Evolutionary conservation across 1,140 invertebrate genomes (phyloP), one percentile per base, ranked within the genome.

Genomic region (Formica exsecta): DNA sequence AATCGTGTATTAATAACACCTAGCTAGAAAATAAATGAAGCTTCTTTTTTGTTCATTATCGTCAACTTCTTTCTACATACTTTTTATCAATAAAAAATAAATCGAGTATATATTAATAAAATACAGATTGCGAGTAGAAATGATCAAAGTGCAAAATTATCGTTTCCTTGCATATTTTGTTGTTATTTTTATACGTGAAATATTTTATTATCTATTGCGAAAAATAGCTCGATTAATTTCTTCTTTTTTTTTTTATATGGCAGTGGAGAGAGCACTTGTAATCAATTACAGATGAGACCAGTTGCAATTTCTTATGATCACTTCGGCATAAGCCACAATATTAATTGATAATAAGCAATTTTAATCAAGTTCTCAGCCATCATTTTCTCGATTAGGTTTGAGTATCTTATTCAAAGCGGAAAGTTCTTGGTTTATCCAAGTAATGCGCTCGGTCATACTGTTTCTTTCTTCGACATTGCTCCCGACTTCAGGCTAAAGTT

Each of bases 401-500:
- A 92, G 94, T 80, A 94, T 92, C 77, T 92, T 92, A 81, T 95
- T 95, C 25, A 95, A 79, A 61, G 89, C 91, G 74, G 92, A 93
- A 5, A 95, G 87, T 73, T 94, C 95, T 77, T 94, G 92, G 6
- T 62, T 61, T 61, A 62, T 44, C 79, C 79, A 74, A 70, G 93
- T 92, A 41, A 93, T 93, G 7, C 86, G 93, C 74, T 94, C 93
- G 8, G 95, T 95, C 68, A 96, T 95, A 92, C 96, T 96, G 62
- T 96, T 96, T 3, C 94, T 84, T 48, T 90, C 89, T 64, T 61
- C 86, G 2, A 9, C 9, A 54, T 74, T 79, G 29, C 6, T 68
- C 9, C 16, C 48, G 5, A 29, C n/a, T 22, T 65, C 86, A 1
- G 80, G 32, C 88, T 90, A 81, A 29, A 89, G 68, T 64, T 16